These are phyloP conservation scores for Chromobotia macracanthus DNA, from an alignment of 2,797 vertebrate genomes.

Conservation along the genomic window DNA sequence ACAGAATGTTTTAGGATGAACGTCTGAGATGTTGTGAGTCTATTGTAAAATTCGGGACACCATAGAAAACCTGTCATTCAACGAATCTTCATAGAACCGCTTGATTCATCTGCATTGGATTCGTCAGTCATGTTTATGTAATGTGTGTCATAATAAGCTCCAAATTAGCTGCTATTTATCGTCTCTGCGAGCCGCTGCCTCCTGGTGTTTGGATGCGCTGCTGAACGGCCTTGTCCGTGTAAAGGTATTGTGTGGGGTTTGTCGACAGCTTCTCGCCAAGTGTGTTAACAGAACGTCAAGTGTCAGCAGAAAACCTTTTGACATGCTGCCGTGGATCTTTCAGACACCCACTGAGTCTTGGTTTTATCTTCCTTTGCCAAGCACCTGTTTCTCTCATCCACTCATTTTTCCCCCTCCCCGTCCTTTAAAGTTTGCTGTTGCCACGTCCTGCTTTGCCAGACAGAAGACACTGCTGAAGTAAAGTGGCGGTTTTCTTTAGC, in stretches of 20 bases:
- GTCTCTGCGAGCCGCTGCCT: slow-evolving; percentile 34
- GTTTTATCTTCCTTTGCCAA: slow-evolving; percentile 57
- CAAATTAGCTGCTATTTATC: slow-evolving; percentile 51
- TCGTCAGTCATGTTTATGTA: slow-evolving; percentile 10
- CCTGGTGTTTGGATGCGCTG: slow-evolving; percentile 17
- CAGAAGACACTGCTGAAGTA: slow-evolving; percentile 42
- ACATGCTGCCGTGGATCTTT: slow-evolving; percentile 48
- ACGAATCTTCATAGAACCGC: not conserved
- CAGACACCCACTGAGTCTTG: slow-evolving; percentile 50
- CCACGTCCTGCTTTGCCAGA: slow-evolving; percentile 28
- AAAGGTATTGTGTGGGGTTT: slow-evolving; percentile 35
- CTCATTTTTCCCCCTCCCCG: slow-evolving; percentile 3
- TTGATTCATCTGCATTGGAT: slow-evolving; percentile 9
- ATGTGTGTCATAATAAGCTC: slow-evolving; percentile 45
- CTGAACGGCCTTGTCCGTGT: slow-evolving; percentile 17
- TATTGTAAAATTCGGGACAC: not conserved
- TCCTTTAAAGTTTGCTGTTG: slow-evolving; percentile 37
- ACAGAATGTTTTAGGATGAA: slow-evolving; percentile 21
- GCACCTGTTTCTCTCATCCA: slow-evolving; percentile 32
- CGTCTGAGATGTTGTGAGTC: slow-evolving; percentile 12
- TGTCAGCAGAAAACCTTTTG: slow-evolving; percentile 61
- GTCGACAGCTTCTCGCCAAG: slow-evolving; percentile 33
- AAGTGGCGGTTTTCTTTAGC: slow-evolving; percentile 11
- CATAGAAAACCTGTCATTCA: slow-evolving; percentile 31
- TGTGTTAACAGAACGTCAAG: slow-evolving; percentile 46